Evolutionary conservation across 1,140 invertebrate species (phyloP), one percentile per base, ranked within the genome.

Genomic region (Eriosoma lanigerum): DNA sequence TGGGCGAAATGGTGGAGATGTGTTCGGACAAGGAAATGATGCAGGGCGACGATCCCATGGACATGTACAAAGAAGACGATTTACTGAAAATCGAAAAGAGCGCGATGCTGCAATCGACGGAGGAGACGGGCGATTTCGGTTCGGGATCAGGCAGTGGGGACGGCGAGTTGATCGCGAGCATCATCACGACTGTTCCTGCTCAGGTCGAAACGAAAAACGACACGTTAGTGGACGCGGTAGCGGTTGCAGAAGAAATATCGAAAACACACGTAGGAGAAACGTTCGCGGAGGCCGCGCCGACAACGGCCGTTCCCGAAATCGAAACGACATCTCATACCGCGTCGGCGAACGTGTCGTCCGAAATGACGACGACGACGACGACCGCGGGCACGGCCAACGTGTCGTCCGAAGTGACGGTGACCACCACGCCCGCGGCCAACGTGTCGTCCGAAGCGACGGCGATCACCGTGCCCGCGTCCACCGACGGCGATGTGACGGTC

Each of bases 1-100:
- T 78, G 21, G 17, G 26, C 17, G 75, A 78, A 9, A 48, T 78
- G 56, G 24, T 26, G 0, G 75, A 78, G 19, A 21, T 29, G 9
- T 78, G 75, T 48, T 62, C 38, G 24, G 75, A 78, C 21, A 78
- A 78, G 12, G 75, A 60, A n/a, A 62, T 62, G 54, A 46, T 78
- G 75, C 32, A 4, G 3, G 75, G 75, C 3, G 75, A 78, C 21
- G 56, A 46, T 1, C 54, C 75, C 0, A 13, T 19, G 15, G 56
- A 60, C 21, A 60, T 78, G 8, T 78, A 60, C 38, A 24, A 48
- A 19, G 56, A 38, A 3, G 75, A 78, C 1, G 12, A 62, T 48
- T 48, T 78, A 13, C 26, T 78, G 10, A 26, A 62, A 48, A 29
- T 78, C 3, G 75, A 78, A 9, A 48, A 78, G 8, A 62, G 17